Evolutionary conservation across 1,140 invertebrate genomes (phyloP).

Genomic region (Drosophila repleta): DNA sequence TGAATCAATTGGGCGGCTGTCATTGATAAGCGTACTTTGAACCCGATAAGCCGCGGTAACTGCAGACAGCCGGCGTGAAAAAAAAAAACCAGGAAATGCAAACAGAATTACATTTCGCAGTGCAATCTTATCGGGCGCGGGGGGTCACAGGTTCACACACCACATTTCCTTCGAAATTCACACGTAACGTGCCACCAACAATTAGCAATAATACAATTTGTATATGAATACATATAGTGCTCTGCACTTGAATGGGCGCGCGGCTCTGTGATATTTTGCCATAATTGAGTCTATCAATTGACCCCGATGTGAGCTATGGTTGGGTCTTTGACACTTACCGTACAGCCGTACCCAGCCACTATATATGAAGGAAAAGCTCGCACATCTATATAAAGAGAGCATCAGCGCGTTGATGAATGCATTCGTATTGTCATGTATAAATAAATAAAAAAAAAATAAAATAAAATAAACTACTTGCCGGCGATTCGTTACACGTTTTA

Average conservation of each 20-base stretch:
- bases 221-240: constrained; percentile 8
- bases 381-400: constrained; percentile 46
- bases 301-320: constrained; percentile 72
- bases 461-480: constrained; percentile 8
- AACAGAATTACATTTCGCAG: neutral
- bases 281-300: constrained; percentile 82
- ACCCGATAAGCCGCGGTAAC: constrained; percentile 22
- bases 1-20: constrained; percentile 9
- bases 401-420: constrained; percentile 41
- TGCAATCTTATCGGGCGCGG: constrained; percentile 8
- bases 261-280: constrained; percentile 59
- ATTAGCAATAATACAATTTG: constrained; percentile 35
- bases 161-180: constrained; percentile 28
- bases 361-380: constrained; percentile 18
- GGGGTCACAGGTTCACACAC: constrained; percentile 1
- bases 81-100: constrained; percentile 26
- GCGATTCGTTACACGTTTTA: neutral
- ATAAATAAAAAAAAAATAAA: neutral
- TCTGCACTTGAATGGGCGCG: constrained; percentile 12
- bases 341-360: constrained; percentile 32
- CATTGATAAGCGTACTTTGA: constrained; percentile 51
- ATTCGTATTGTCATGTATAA: constrained; percentile 18
- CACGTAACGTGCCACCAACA: constrained; percentile 23
- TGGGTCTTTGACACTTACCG: constrained; percentile 77
- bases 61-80: neutral